phyloP scores from a whole-genome alignment of 2,113 vertebrate species.

The Misgurnus mizolepis region DNA sequence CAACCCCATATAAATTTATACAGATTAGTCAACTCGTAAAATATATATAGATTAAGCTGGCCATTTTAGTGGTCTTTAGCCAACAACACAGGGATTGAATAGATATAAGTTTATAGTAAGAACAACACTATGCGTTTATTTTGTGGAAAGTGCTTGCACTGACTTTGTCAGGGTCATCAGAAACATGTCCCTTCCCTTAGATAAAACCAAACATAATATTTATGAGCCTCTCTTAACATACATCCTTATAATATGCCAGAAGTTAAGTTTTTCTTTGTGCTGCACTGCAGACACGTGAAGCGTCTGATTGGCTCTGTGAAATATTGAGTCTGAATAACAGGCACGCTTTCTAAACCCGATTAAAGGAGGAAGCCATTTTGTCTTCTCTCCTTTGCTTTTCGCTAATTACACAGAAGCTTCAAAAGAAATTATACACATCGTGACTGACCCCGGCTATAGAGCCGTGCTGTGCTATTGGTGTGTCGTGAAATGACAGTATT shows the following conservation, averaged over 20 bases:
- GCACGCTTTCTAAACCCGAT: constrained; percentile 75
- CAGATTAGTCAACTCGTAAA: too few relatives aligned
- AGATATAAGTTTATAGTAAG: too few relatives aligned
- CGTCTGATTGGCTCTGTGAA: constrained; percentile 63
- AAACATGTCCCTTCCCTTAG: neutral
- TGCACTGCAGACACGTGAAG: constrained; percentile 50
- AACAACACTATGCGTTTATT: too few relatives aligned
- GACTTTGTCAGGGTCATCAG: neutral
- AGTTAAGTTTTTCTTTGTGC: constrained; percentile 32
- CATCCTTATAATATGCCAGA: neutral
- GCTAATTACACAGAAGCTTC: constrained; percentile 73
- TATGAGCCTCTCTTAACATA: neutral
- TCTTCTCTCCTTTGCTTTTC: constrained; percentile 68
- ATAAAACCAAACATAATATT: constrained; percentile 18
- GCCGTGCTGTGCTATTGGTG: constrained; percentile 64
- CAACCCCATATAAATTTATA: too few relatives aligned
- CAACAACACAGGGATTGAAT: too few relatives aligned
- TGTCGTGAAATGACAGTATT: constrained; percentile 67
- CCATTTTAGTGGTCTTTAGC: too few relatives aligned
- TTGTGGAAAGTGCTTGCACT: neutral
- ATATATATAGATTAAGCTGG: too few relatives aligned
- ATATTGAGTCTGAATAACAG: constrained; percentile 67
- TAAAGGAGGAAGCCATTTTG: constrained; percentile 70
- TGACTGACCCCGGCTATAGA: constrained; percentile 66
- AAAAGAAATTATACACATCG: constrained; percentile 69